Percentiles rank a stretch among this genome's conserved stretches.
phyloP scores from a whole-genome alignment of 92 coral and sea anemone genomes.

The Hydrozoanthus gracilis region DNA sequence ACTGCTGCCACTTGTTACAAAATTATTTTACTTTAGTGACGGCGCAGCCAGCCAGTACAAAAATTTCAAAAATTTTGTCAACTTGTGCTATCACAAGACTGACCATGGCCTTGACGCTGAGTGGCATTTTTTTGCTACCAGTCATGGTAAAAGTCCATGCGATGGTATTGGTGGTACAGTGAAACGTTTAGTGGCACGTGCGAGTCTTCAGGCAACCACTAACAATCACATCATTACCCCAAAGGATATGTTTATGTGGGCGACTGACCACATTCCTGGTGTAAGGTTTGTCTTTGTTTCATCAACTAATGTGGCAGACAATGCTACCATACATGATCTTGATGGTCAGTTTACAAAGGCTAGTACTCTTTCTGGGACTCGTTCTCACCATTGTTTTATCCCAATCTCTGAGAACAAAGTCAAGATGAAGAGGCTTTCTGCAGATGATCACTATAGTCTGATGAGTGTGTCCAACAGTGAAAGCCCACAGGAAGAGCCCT shows the following conservation, averaged over 20 bases:
- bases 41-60: slow-evolving; percentile 43
- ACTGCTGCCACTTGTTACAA: too few species aligned
- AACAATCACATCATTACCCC: background rate
- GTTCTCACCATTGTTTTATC: too few species aligned
- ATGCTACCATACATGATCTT: too few species aligned
- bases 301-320: too few species aligned
- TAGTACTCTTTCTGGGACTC: too few species aligned
- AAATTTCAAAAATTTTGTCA: slow-evolving; percentile 12
- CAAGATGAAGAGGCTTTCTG: slow-evolving; percentile 39
- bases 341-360: too few species aligned
- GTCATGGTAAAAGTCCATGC: background rate
- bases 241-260: too few species aligned
- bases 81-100: slow-evolving; percentile 20
- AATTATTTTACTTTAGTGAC: slow-evolving; percentile 9
- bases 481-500: slow-evolving; percentile 36
- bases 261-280: too few species aligned
- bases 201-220: background rate
- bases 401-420: background rate
- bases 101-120: background rate
- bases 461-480: slow-evolving; percentile 35
- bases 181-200: background rate
- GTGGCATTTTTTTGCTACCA: background rate
- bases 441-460: slow-evolving; percentile 23
- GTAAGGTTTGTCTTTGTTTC: too few species aligned
- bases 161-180: background rate